These are phyloP conservation scores for Trichogramma evanescens DNA, from an alignment of 2,888 invertebrate genomes.

Conservation along the genomic window DNA sequence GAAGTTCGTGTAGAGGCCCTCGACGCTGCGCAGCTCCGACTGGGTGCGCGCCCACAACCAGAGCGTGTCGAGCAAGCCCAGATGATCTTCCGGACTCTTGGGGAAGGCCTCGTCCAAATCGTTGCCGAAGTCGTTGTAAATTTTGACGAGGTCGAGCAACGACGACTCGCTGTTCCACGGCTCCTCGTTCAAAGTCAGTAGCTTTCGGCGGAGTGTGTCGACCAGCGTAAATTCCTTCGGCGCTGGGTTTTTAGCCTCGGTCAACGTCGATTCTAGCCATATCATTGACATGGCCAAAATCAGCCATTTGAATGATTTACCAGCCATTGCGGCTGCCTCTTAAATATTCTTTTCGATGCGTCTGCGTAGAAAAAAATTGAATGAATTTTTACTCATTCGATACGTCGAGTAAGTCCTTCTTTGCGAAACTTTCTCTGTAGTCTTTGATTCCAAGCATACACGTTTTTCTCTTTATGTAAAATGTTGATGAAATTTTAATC, in stretches of 20 bases:
- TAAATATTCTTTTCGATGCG: neutral
- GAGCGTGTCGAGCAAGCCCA: conserved; percentile 39
- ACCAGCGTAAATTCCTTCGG: conserved; percentile 43
- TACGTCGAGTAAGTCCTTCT: neutral
- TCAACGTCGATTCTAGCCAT: no score
- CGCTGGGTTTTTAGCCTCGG: no score
- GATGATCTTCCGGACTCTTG: conserved; percentile 22
- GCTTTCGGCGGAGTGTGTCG: conserved; percentile 57
- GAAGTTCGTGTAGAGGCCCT: conserved; percentile 63
- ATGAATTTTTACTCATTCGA: neutral
- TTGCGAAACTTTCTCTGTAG: neutral
- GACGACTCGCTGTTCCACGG: conserved; percentile 43
- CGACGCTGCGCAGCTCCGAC: conserved; percentile 57
- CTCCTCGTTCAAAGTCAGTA: conserved; percentile 54
- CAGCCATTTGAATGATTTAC: no score
- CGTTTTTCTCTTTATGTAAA: no score
- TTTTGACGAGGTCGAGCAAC: conserved; percentile 55
- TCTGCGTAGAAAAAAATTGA: neutral
- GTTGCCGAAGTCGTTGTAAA: conserved; percentile 55
- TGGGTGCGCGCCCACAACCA: conserved; percentile 63
- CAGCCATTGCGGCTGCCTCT: neutral
- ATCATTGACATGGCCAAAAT: no score
- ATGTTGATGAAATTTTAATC: no score
- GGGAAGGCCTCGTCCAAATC: conserved; percentile 44
- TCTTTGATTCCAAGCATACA: neutral